Evolutionary conservation across 2,113 vertebrate species (phyloP).

Genomic region (Scophthalmus maximus): DNA sequence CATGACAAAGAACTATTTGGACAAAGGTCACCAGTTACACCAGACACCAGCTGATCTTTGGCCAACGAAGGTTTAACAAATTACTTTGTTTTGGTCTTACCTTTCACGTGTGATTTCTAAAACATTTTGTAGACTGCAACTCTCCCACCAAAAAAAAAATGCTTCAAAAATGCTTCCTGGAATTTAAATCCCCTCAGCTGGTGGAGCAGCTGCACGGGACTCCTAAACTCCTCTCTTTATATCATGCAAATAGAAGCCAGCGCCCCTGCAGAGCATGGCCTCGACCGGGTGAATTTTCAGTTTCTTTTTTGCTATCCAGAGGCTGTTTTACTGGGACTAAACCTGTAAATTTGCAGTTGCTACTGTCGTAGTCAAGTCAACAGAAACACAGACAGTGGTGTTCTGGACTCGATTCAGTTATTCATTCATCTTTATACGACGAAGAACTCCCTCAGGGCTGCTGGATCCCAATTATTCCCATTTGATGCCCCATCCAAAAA

Average conservation of each 20-base stretch:
- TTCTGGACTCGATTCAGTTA: not conserved
- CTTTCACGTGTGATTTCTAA: constrained; percentile 22
- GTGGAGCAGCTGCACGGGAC: constrained; percentile 9
- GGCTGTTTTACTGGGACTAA: not conserved
- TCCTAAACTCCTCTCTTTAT: not conserved
- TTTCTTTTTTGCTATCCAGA: not conserved
- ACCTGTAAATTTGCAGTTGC: not conserved
- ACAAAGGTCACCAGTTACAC: constrained; percentile 12
- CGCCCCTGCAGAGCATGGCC: constrained; percentile 13
- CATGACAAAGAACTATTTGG: not conserved
- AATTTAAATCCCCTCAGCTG: constrained; percentile 16
- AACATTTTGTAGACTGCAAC: not conserved
- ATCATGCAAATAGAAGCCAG: not conserved
- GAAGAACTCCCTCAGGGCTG: not conserved
- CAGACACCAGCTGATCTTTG: not conserved
- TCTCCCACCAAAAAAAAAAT: not conserved
- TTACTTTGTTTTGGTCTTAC: not conserved
- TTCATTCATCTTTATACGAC: not conserved
- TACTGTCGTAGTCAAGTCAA: not conserved
- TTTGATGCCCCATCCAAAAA: not conserved
- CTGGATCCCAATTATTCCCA: not conserved
- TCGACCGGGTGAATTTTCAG: constrained; percentile 9
- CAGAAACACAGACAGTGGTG: not conserved
- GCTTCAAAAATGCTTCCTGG: not conserved
- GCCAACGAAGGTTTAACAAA: not conserved